These are phyloP conservation scores for Bedellia somnulentella DNA, from an alignment of 2,888 invertebrate species.

Conservation along the genomic window DNA sequence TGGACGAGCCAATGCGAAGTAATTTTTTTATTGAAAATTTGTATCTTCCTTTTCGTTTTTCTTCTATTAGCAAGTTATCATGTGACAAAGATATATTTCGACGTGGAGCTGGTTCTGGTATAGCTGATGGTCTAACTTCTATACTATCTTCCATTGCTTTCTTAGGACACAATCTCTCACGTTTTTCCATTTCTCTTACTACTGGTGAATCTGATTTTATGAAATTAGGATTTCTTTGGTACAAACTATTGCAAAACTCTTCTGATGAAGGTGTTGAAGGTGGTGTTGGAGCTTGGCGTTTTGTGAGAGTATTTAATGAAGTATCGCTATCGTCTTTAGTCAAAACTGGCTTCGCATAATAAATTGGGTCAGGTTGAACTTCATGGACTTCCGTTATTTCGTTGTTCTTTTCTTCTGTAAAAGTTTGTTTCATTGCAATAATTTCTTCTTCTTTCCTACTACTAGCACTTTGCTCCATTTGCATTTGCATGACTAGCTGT, in stretches of 20 bases:
- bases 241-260: conserved; percentile 51
- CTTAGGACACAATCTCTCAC: conserved; percentile 64
- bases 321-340: conserved; percentile 62
- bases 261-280: conserved; percentile 57
- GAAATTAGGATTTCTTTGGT: conserved; percentile 61
- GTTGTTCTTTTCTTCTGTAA: conserved; percentile 36
- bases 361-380: conserved; percentile 38
- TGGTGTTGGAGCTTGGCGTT: conserved; percentile 78
- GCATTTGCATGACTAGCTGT: conserved; percentile 46
- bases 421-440: conserved; percentile 19
- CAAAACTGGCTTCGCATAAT: conserved; percentile 48
- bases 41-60: conserved; percentile 69
- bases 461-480: conserved; percentile 50
- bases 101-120: conserved; percentile 70
- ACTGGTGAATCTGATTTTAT: conserved; percentile 69
- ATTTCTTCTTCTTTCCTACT: conserved; percentile 24
- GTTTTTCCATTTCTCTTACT: conserved; percentile 73
- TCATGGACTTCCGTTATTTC: conserved; percentile 35
- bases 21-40: conserved; percentile 84
- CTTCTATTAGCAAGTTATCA: conserved; percentile 65
- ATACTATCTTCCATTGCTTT: conserved; percentile 27
- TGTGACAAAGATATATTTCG: conserved; percentile 74
- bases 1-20: conserved; percentile 74
- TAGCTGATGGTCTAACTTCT: conserved; percentile 23
- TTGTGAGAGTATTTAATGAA: conserved; percentile 60